These are phyloP conservation scores for Tinamus guttatus DNA, from an alignment of 2,113 vertebrate genomes.

Conservation along the genomic window DNA sequence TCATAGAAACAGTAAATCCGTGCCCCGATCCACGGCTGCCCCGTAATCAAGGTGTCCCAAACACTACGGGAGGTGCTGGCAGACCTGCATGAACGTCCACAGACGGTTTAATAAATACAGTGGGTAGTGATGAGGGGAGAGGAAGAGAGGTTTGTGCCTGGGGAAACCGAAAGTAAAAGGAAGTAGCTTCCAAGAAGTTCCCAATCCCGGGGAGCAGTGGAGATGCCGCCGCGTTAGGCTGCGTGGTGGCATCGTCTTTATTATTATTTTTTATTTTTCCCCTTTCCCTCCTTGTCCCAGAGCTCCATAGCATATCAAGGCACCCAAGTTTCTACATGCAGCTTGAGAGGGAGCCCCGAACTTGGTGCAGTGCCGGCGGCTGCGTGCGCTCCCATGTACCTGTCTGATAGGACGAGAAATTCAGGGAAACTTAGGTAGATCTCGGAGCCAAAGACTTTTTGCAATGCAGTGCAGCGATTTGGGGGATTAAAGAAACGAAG, in stretches of 20 bases:
- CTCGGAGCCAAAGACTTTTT: background rate
- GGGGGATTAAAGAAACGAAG: background rate
- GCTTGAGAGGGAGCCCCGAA: background rate
- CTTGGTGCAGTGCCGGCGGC: background rate
- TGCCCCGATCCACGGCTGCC: background rate
- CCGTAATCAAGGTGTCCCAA: background rate
- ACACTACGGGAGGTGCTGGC: constrained; percentile 36
- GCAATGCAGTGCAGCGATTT: background rate
- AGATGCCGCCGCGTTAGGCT: background rate
- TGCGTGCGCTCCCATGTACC: background rate
- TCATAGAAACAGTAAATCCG: background rate
- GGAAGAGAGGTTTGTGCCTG: background rate
- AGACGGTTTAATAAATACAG: background rate
- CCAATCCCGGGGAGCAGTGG: background rate
- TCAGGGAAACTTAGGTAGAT: background rate
- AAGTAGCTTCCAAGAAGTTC: background rate
- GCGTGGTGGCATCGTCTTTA: background rate
- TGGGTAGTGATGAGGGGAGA: accelerated
- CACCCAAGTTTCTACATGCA: background rate
- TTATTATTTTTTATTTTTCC: background rate
- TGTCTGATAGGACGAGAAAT: background rate
- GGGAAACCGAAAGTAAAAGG: constrained; percentile 44
- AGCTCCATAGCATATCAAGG: background rate
- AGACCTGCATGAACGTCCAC: constrained; percentile 1
- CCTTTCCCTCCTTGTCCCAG: background rate